Base-by-base conservation (phyloP, 2,797 vertebrate species). In the Eidolon dupreanum region DNA sequence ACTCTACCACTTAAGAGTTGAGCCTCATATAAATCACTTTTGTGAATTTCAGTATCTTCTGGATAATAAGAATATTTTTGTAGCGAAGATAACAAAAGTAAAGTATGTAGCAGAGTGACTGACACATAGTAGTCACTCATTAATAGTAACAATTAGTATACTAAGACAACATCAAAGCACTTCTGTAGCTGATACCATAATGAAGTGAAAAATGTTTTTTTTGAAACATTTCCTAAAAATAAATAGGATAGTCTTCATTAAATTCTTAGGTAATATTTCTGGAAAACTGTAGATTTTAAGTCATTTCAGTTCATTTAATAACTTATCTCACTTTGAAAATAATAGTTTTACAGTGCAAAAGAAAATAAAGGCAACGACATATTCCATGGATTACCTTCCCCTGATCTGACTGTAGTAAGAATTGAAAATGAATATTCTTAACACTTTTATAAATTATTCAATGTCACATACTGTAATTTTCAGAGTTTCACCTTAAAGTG, bases 381-480 rank as follows among this genome's bases (percentile, higher is more conserved):
- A 77, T 20, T 83, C 22, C 53, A 28, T 24, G 22, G 53, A 36
- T 85, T 79, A 78, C 1, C 12, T 82, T 77, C 75, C 53, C 24
- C 73, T 51, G 36, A 86, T 53, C 33, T 53, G 82, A 92, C 28
- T 84, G 41, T 3, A 49, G 41, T 66, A 77, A 41, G 57, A 92
- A 92, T 0, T 71, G 31, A 88, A 94, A 88, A 73, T 4, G 88
- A 79, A 53, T 92, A 63, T 90, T 93, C 49, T 93, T 87, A 93
- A 81, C 6, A 86, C 20, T 68, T 70, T 66, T 38, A 87, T 43
- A 94, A 73, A 95, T 89, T 90, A 89, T 53, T 97, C 59, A 94
- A 26, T 46, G n/a, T 59, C 22, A 63, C 92, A 19, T 73, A 38
- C 36, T 74, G 2, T 68, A 95, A 84, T 88, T 90, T 90, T 90